Conservation (phyloP, 2,113 vertebrate species). For the Dendrocopos noguchii region DNA sequence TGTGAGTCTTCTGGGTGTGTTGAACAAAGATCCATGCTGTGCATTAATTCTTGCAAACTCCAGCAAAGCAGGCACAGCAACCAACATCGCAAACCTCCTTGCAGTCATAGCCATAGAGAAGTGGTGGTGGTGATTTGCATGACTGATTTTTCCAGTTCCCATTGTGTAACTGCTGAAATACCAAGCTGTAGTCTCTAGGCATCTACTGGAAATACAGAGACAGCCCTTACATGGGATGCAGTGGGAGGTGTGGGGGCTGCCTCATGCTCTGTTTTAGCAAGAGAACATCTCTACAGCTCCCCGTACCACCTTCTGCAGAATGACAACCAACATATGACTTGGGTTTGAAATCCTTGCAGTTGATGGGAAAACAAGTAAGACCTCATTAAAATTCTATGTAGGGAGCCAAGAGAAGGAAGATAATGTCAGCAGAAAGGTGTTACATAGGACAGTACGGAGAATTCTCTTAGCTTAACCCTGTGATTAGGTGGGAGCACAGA, state of each 20-base stretch:
- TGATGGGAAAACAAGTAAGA: conserved; percentile 68
- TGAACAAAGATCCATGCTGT: neutral
- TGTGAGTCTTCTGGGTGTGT: neutral
- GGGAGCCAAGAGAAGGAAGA: conserved; percentile 57
- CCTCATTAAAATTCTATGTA: conserved; percentile 55
- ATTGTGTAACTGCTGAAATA: neutral
- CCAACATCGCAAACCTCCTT: neutral
- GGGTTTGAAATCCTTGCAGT: conserved; percentile 51
- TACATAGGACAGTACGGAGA: conserved; percentile 33
- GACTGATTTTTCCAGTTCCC: neutral
- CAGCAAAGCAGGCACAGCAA: neutral
- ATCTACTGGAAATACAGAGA: neutral
- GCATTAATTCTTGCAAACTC: neutral
- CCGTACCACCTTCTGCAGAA: conserved; percentile 53
- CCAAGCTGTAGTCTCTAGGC: neutral
- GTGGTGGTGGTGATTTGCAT: neutral
- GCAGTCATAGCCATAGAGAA: neutral
- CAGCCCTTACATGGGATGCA: conserved; percentile 19
- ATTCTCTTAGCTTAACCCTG: conserved; percentile 55
- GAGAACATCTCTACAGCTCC: conserved; percentile 62
- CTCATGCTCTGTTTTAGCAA: conserved; percentile 56
- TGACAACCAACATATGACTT: conserved; percentile 68
- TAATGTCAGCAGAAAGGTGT: conserved; percentile 63
- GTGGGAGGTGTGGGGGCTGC: conserved; percentile 58
- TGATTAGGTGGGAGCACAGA: conserved; percentile 38